Conservation (phyloP, 2,113 vertebrate genomes). For the Malurus melanocephalus region DNA sequence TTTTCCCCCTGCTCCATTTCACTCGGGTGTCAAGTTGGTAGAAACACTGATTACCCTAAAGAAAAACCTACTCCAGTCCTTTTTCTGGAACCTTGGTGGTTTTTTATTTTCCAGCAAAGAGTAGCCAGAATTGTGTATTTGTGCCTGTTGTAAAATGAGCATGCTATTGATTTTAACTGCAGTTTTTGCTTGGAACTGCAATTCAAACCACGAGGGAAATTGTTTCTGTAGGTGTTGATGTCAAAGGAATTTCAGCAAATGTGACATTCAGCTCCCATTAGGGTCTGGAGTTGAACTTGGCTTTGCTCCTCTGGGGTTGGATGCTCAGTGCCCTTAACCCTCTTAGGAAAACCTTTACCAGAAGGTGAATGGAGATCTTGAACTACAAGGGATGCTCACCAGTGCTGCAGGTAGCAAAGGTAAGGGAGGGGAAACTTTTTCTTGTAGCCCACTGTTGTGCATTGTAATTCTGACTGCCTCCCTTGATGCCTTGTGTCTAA, state of each 20-base stretch:
- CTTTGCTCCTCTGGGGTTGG: accelerated
- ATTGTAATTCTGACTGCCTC: background rate
- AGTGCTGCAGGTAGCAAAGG: background rate
- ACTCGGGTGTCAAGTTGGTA: background rate
- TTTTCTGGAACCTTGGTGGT: background rate
- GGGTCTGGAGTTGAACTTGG: background rate
- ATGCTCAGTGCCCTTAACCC: background rate
- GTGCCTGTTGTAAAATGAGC: background rate
- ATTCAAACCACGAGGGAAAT: background rate
- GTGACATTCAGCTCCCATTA: accelerated
- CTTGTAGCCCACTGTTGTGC: background rate
- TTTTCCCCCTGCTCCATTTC: background rate
- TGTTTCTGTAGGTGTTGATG: background rate
- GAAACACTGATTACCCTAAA: background rate
- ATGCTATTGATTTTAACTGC: background rate
- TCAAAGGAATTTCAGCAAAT: background rate
- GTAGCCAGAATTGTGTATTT: background rate
- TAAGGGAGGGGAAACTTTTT: background rate
- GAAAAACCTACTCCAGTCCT: background rate
- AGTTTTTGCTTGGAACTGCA: background rate
- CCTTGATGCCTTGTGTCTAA: background rate
- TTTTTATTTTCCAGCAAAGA: background rate
- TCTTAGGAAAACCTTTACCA: background rate
- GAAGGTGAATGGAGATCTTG: background rate
- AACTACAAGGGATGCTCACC: background rate